Conservation (phyloP, 2,888 invertebrate species). For the Sabatieria punctata region DNA sequence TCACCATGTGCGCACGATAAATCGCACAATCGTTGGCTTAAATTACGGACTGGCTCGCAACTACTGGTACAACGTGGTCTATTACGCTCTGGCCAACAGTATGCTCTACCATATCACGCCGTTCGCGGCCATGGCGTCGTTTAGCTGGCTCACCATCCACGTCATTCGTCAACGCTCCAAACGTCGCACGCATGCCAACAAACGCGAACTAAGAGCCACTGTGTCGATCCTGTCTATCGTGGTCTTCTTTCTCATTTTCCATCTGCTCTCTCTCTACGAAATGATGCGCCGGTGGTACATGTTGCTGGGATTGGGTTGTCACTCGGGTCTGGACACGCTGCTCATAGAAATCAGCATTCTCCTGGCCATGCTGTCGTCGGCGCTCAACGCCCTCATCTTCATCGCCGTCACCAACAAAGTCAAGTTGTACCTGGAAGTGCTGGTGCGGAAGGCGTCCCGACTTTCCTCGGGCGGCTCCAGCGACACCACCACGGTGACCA, state of each 20-base stretch:
- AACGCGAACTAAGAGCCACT: constrained; percentile 15
- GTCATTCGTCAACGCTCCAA: no score
- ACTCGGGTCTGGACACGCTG: constrained; percentile 25
- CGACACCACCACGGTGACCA: no score
- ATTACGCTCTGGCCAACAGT: constrained; percentile 26
- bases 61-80: constrained; percentile 24
- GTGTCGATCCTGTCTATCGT: constrained; percentile 26
- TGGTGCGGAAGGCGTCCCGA: no score
- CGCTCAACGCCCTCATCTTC: constrained; percentile 29
- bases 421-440: constrained; percentile 19
- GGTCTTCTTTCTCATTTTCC: constrained; percentile 25
- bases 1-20: constrained; percentile 19
- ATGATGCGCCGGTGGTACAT: constrained; percentile 26
- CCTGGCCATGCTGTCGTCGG: constrained; percentile 26
- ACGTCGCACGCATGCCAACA: no score
- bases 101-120: constrained; percentile 24
- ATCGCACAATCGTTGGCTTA: constrained; percentile 9
- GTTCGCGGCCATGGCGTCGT: constrained; percentile 24
- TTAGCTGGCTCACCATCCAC: constrained; percentile 22
- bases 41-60: constrained; percentile 4
- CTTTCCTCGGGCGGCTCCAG: no score
- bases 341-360: constrained; percentile 23
- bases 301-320: constrained; percentile 21
- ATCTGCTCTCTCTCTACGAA: constrained; percentile 22
- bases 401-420: constrained; percentile 27